A percentile compares a stretch with the other conserved stretches of the same genome.
Conservation (phyloP, 2,113 vertebrate genomes). For the Elephantulus edwardii region DNA sequence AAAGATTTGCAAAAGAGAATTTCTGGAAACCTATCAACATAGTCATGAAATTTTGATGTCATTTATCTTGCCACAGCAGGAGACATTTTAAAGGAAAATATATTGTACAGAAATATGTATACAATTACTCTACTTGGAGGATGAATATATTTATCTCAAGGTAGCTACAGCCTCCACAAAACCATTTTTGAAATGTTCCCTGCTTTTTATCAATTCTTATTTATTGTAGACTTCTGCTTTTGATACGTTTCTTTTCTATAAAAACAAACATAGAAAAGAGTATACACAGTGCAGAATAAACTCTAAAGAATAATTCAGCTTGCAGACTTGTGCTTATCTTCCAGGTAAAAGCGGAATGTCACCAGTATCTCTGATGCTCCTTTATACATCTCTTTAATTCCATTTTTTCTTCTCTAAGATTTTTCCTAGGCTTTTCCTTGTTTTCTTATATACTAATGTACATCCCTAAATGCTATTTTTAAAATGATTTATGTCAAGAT, state of each 20-base stretch:
- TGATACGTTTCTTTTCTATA: neutral
- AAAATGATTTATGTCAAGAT: no score
- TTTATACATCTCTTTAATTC: neutral
- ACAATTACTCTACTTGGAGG: neutral
- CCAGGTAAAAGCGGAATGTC: neutral
- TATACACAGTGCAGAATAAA: neutral
- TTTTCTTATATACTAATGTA: no score
- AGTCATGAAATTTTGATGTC: neutral
- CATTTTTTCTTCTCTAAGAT: neutral
- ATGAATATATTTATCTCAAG: neutral
- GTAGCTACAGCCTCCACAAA: neutral
- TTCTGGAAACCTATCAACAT: neutral
- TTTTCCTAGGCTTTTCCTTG: no score
- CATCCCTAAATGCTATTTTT: no score
- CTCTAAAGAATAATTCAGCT: neutral
- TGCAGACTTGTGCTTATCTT: neutral
- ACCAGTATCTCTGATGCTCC: neutral
- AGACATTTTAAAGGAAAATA: neutral
- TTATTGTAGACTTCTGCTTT: neutral
- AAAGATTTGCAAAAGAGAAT: neutral
- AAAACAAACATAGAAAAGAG: neutral
- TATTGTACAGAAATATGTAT: neutral
- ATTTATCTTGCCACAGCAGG: neutral
- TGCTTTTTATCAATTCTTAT: neutral
- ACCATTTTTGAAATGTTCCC: neutral